A percentile compares a stretch with the other conserved stretches of the same genome.
phyloP scores from a whole-genome alignment of 2,113 vertebrate genomes.

The Cheirogaleus medius region DNA sequence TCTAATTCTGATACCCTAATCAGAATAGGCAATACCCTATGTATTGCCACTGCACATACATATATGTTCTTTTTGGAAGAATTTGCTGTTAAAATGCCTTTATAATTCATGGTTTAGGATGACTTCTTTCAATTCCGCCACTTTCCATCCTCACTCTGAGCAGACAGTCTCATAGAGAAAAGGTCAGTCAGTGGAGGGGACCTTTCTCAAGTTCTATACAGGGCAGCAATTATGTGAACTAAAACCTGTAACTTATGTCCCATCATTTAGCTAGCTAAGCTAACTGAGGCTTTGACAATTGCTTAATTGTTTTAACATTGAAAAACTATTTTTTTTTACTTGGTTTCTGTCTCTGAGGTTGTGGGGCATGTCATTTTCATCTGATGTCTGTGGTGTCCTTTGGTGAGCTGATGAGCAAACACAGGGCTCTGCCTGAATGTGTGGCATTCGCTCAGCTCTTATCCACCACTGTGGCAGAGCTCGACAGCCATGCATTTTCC shows the following conservation, averaged over 20 bases:
- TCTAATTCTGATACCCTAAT: slow-evolving; percentile 19
- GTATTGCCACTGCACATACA: background rate
- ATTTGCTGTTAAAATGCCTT: slow-evolving; percentile 17
- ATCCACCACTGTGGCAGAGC: slow-evolving; percentile 73
- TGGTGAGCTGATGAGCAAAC: slow-evolving; percentile 70
- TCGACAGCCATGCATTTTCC: slow-evolving; percentile 79
- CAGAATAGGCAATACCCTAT: background rate
- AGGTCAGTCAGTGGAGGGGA: background rate
- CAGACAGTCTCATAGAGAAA: background rate
- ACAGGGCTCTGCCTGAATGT: slow-evolving; percentile 72
- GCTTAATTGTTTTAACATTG: background rate
- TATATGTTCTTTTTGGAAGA: background rate
- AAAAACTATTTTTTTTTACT: background rate
- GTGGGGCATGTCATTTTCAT: slow-evolving; percentile 55
- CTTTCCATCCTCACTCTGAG: background rate
- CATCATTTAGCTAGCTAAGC: background rate
- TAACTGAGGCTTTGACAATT: background rate
- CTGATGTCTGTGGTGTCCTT: slow-evolving; percentile 43
- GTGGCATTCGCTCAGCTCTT: slow-evolving; percentile 74
- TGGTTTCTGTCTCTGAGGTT: slow-evolving; percentile 48
- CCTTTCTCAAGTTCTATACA: background rate
- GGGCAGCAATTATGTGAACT: background rate
- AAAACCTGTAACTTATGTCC: background rate
- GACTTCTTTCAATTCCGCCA: background rate
- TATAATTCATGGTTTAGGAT: background rate